Percentiles rank a stretch among this genome's conserved stretches.
Evolutionary conservation across 2,797 vertebrate species (phyloP).

Genomic region (Notoglanidium macrostoma): DNA sequence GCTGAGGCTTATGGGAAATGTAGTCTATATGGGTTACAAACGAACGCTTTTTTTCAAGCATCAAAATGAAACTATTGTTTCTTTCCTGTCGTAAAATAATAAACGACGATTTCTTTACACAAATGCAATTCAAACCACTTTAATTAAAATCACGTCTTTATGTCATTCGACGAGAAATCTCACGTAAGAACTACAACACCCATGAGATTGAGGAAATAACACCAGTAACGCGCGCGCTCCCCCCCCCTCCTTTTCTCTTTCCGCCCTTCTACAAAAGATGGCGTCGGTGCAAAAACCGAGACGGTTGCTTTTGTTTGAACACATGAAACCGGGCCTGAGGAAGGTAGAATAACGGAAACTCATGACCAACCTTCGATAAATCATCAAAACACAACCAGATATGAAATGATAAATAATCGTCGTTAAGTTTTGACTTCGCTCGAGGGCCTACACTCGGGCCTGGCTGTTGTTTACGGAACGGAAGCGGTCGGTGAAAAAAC

Average conservation of each 20-base stretch:
- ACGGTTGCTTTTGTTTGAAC: constrained; percentile 74
- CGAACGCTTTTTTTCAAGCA: not conserved
- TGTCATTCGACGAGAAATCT: not conserved
- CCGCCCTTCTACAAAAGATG: constrained; percentile 81
- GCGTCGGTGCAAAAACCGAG: constrained; percentile 80
- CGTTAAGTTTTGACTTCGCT: not conserved
- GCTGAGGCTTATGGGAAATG: constrained; percentile 58
- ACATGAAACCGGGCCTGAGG: constrained; percentile 67
- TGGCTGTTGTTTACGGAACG: constrained; percentile 64
- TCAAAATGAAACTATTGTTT: not conserved
- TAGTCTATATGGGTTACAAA: constrained; percentile 51
- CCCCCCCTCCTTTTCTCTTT: constrained; percentile 67
- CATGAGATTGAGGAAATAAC: constrained; percentile 45
- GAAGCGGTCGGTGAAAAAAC: constrained; percentile 66
- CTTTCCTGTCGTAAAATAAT: not conserved
- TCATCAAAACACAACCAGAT: constrained; percentile 32
- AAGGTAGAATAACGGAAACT: constrained; percentile 64
- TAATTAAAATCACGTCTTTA: not conserved
- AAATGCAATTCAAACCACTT: too few species aligned
- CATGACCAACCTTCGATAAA: constrained; percentile 55
- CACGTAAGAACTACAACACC: constrained; percentile 71
- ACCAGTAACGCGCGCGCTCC: constrained; percentile 40
- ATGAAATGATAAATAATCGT: constrained; percentile 5
- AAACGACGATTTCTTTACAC: not conserved
- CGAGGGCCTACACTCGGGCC: constrained; percentile 69